Percentiles rank a stretch among this genome's conserved stretches.
Conservation (phyloP, 2,888 invertebrate species). For the Meiosimyza platycephala region DNA sequence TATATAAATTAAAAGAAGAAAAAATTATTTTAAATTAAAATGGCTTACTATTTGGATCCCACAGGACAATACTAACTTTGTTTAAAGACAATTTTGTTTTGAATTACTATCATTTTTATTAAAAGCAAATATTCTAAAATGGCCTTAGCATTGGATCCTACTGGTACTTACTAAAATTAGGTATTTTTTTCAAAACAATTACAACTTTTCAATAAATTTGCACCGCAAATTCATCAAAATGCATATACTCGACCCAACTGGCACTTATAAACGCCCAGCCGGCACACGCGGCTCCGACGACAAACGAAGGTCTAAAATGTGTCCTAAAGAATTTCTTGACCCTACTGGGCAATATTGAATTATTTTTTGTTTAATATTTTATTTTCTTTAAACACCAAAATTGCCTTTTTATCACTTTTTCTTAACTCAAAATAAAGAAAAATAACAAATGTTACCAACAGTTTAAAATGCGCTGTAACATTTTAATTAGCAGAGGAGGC, state of each 20-base stretch:
- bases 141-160: slow-evolving; percentile 63
- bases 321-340: slow-evolving; percentile 54
- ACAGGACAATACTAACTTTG: slow-evolving; percentile 63
- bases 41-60: slow-evolving; percentile 64
- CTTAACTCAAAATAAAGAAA: slow-evolving; percentile 31
- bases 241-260: slow-evolving; percentile 64
- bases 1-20: neutral
- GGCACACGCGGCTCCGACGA: slow-evolving; percentile 49
- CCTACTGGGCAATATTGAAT: slow-evolving; percentile 65
- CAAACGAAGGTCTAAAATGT: slow-evolving; percentile 24
- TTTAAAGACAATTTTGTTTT: neutral
- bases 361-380: slow-evolving; percentile 44
- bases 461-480: slow-evolving; percentile 38
- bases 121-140: slow-evolving; percentile 49
- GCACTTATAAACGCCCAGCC: slow-evolving; percentile 63
- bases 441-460: slow-evolving; percentile 27
- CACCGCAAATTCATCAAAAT: slow-evolving; percentile 43
- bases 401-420: slow-evolving; percentile 52
- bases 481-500: slow-evolving; percentile 17
- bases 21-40: slow-evolving; percentile 39
- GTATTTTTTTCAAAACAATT: slow-evolving; percentile 16
- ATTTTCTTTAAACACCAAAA: slow-evolving; percentile 45
- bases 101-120: neutral
- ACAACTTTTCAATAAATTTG: neutral
- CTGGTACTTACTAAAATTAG: slow-evolving; percentile 61